Base-by-base conservation (phyloP, 2,888 invertebrate species). In the Luffia ferchaultella region DNA sequence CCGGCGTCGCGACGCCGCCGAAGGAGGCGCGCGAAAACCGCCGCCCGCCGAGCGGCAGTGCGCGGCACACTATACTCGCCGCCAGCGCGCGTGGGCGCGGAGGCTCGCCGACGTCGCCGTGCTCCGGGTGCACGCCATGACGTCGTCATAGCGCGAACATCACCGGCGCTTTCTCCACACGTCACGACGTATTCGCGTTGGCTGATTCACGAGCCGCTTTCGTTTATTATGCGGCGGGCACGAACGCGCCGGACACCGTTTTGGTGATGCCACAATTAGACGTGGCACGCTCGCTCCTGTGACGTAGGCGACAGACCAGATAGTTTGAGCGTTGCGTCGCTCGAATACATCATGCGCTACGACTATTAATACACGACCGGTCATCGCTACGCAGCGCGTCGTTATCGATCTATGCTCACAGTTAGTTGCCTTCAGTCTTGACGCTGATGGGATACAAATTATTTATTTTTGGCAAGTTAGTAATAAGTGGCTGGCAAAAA, bases 11-110 rank as follows among this genome's bases (percentile, higher is more conserved):
- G 73, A 74, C 70, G 75, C 75, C n/a, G 59, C 66, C 61, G 70
- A 75, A 73, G 74, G 67, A 80, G 72, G 75, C 78, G 80, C 79
- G 78, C 75, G 79, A 79, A 82, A 80, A 80, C 75, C 73, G 74
- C 72, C 75, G 75, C 70, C 63, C 68, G 70, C 74, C 66, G 73
- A 67, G 73, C 68, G 68, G 77, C 72, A 73, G 73, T 76, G 78
- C 67, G 70, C 65, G 62, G 57, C 60, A 67, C 65, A 67, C 65
- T 64, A 62, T 58, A 20, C 66, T 46, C 48, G 42, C 45, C 42
- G 47, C 17, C 45, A 17, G 50, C 48, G 19, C 20, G 45, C 68
- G 78, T 75, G 76, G 78, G 78, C 70, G 73, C 67, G 73, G 73
- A 74, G 74, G 74, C 74, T 78, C 77, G 78, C 60, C 75, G 71